A percentile compares a stretch with the other conserved stretches of the same genome.
Evolutionary conservation across 2,888 invertebrate genomes (phyloP).

Genomic region (Gymnocheta viridis): DNA sequence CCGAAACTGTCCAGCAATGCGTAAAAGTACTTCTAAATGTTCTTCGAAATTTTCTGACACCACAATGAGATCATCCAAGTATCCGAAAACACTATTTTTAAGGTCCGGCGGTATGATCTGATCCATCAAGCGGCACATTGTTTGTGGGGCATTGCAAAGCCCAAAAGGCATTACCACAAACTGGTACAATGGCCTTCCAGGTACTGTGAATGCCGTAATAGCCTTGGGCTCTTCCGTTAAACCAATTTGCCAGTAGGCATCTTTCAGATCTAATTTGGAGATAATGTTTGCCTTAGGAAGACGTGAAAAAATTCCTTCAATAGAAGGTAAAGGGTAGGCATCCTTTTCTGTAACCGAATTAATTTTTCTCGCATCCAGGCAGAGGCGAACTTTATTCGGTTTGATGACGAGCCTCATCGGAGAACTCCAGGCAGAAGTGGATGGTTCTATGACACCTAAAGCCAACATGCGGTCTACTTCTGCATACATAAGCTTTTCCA

Average conservation of each 20-base stretch:
- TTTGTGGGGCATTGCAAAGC: background rate
- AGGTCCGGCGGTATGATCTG: conserved; percentile 12
- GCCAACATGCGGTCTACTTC: conserved; percentile 5
- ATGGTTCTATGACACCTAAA: background rate
- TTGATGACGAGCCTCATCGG: background rate
- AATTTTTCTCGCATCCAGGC: conserved; percentile 16
- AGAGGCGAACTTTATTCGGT: conserved; percentile 6
- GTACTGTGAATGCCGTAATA: conserved; percentile 33
- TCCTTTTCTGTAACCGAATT: too few species aligned
- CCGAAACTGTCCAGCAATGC: conserved; percentile 34
- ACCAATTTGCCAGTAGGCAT: too few species aligned
- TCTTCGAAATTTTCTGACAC: conserved; percentile 3
- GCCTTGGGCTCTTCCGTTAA: background rate
- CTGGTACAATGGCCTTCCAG: conserved; percentile 15
- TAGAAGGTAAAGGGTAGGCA: background rate
- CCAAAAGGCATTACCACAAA: conserved; percentile 13
- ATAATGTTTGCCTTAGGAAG: conserved; percentile 9
- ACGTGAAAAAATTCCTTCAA: background rate
- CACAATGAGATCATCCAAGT: background rate
- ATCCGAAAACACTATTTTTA: background rate
- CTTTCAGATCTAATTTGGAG: background rate
- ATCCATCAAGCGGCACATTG: conserved; percentile 6
- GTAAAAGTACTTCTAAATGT: background rate
- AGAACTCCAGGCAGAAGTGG: background rate
- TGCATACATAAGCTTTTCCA: background rate